Evolutionary conservation across 1,140 invertebrate genomes (phyloP).

Genomic region (Plectus sambesii): DNA sequence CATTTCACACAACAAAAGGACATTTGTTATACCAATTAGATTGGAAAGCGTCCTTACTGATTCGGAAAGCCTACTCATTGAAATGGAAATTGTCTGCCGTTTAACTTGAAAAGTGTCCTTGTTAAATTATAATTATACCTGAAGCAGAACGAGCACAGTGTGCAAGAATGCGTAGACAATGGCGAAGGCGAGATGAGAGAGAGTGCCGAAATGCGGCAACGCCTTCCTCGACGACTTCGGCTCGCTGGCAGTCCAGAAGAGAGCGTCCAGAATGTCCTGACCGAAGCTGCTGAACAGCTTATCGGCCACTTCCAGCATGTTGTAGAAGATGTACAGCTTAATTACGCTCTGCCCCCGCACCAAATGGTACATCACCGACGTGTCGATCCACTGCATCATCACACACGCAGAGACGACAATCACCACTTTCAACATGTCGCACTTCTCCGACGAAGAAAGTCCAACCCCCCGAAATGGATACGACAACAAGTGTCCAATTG

Average conservation of each 20-base stretch:
- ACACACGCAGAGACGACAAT: slow-evolving; percentile 61
- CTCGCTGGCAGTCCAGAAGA: slow-evolving; percentile 78
- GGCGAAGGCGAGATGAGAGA: slow-evolving; percentile 68
- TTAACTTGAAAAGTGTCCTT: too few species aligned
- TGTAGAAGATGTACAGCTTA: slow-evolving; percentile 98
- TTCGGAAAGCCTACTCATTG: too few species aligned
- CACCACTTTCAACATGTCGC: slow-evolving; percentile 88
- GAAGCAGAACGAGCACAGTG: slow-evolving; percentile 68
- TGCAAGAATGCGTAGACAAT: slow-evolving; percentile 88
- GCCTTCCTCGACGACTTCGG: slow-evolving; percentile 18
- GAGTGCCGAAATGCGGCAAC: slow-evolving; percentile 25
- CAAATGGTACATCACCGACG: slow-evolving; percentile 94
- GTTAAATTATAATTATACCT: too few species aligned
- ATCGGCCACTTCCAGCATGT: slow-evolving; percentile 95
- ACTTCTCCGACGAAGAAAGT: slow-evolving; percentile 74
- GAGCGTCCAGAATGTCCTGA: slow-evolving; percentile 84
- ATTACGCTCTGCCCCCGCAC: slow-evolving; percentile 97
- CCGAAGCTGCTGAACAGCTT: slow-evolving; percentile 89
- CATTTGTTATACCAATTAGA: too few species aligned
- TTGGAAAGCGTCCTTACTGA: too few species aligned
- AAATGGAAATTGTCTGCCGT: too few species aligned
- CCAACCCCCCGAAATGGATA: neutral
- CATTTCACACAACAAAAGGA: too few species aligned
- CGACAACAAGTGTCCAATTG: too few species aligned
- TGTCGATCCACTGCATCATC: slow-evolving; percentile 79